Base-by-base conservation (phyloP, 1,140 invertebrate species). In the Sitobion miscanthi region DNA sequence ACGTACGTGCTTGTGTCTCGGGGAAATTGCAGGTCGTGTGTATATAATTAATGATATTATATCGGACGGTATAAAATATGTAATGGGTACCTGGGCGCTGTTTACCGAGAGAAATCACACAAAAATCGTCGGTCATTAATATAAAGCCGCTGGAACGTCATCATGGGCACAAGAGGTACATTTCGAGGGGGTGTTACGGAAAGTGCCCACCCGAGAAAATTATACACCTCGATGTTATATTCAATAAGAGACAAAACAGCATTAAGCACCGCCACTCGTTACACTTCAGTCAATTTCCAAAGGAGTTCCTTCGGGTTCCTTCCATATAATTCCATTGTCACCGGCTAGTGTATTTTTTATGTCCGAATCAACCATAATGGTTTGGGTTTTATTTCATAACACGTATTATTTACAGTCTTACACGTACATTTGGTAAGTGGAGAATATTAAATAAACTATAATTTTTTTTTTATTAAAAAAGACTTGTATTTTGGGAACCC, bases 91-190 rank as follows among this genome's bases (percentile, higher is more conserved):
- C 49, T 17, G 17, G 4, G 77, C 35, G 77, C 35, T 30, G 57
- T n/a, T 77, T n/a, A 77, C 62, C 14, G 8, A 77, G n/a, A 42
- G 82, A 45, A 85, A 85, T 85, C 83, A 85, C 83, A 90, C 35
- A 21, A 69, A 57, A 47, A 42, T 42, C 20, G 14, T 49, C 1
- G 25, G 17, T 30, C 49, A 25, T 54, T 89, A 42, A 42, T 89
- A 54, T 4, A 42, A 54, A 77, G 62, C 11, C 62, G 21, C 14
- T 42, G 30, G 57, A 62, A 62, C 8, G 57, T 25, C 25, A 62
- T 62, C 30, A 62, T 62, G 57, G 30, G n/a, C 62, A 77, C 30
- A n/a, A n/a, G 62, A 77, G 30, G 62, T n/a, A 30, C 14, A n/a
- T 77, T 35, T 69, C 30, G 14, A 69, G 30, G 62, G 62, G 30